A percentile compares a stretch with the other conserved stretches of the same genome.
phyloP scores from a whole-genome alignment of 2,113 vertebrate genomes.

The Lophotis ruficrista region DNA sequence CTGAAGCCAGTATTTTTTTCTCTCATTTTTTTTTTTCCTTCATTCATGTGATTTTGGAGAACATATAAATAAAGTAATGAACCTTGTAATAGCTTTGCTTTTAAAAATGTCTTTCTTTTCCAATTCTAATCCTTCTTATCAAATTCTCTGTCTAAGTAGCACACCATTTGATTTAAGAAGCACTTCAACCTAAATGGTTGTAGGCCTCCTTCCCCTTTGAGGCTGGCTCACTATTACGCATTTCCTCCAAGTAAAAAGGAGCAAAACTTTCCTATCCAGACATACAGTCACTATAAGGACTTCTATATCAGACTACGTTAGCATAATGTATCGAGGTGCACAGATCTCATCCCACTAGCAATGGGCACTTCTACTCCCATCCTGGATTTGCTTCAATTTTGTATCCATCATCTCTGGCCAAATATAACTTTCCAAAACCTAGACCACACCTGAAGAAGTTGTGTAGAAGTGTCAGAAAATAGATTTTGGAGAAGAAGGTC shows the following conservation, averaged over 20 bases:
- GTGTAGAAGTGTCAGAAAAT: not conserved
- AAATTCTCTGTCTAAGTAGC: slow-evolving; percentile 59
- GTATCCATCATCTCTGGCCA: not conserved
- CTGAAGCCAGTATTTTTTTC: slow-evolving; percentile 70
- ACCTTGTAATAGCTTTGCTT: slow-evolving; percentile 71
- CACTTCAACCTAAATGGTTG: slow-evolving; percentile 24
- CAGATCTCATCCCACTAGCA: not conserved
- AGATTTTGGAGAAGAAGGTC: not conserved
- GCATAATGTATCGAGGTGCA: not conserved
- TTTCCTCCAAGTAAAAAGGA: not conserved
- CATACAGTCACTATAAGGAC: not conserved
- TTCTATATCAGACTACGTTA: not conserved
- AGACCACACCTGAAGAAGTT: not conserved
- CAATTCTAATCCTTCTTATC: slow-evolving; percentile 73
- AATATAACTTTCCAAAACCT: not conserved
- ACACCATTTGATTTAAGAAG: slow-evolving; percentile 38
- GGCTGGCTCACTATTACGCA: not conserved
- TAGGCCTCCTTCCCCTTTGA: not conserved
- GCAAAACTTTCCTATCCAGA: not conserved
- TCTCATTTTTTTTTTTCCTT: slow-evolving; percentile 55
- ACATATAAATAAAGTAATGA: slow-evolving; percentile 75
- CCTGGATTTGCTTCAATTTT: not conserved
- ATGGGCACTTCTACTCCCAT: not conserved
- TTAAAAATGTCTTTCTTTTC: slow-evolving; percentile 69
- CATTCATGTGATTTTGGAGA: slow-evolving; percentile 79